phyloP scores from a whole-genome alignment of 2,888 invertebrate genomes.

The Acrobasis consociella region DNA sequence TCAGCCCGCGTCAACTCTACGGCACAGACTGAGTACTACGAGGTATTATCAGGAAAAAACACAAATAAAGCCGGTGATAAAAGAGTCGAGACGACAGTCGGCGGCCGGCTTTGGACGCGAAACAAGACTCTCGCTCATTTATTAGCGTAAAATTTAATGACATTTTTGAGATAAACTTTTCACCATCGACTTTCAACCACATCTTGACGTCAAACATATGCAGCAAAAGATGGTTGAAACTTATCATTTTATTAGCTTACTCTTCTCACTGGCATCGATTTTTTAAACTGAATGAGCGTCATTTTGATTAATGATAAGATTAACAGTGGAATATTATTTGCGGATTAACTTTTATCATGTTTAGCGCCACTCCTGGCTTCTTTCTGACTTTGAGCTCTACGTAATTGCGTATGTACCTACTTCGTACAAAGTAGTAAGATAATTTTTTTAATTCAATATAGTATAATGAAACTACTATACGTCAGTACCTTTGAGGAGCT shows the following conservation, averaged over 20 bases:
- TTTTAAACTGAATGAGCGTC: conserved; percentile 12
- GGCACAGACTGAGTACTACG: conserved; percentile 58
- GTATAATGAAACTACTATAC: too few relatives aligned
- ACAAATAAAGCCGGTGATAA: conserved; percentile 57
- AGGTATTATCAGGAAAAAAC: conserved; percentile 61
- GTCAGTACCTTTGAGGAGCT: too few relatives aligned
- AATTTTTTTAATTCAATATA: too few relatives aligned
- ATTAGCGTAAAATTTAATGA: background rate
- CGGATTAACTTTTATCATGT: conserved; percentile 13
- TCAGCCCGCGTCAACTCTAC: conserved; percentile 51
- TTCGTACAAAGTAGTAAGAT: too few relatives aligned
- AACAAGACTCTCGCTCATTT: conserved; percentile 25
- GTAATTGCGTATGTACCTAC: background rate
- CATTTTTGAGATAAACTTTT: background rate
- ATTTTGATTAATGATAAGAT: conserved; percentile 18
- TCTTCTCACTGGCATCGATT: background rate
- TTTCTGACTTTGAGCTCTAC: background rate
- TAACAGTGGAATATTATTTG: conserved; percentile 13
- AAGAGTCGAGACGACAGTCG: conserved; percentile 40
- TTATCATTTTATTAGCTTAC: background rate
- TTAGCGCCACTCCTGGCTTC: background rate
- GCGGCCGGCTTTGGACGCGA: conserved; percentile 28
- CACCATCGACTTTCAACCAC: too few relatives aligned
- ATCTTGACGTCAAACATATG: too few relatives aligned
- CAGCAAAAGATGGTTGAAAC: too few relatives aligned